Conservation (phyloP, 1,140 invertebrate species). For the Ostrea denselamellosa region DNA sequence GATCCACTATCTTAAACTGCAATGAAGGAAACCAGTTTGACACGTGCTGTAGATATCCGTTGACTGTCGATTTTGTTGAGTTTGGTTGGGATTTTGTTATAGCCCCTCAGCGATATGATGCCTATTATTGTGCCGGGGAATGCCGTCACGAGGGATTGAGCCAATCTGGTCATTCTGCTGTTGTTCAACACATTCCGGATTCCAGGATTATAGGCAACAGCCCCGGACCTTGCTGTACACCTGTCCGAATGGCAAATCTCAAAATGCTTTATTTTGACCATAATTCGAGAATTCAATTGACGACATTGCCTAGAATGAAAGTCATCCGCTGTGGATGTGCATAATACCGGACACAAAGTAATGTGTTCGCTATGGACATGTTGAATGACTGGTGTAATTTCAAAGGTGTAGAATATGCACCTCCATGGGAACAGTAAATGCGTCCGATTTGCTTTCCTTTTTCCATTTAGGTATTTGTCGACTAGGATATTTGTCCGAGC, state of each 20-base stretch:
- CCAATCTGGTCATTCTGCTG: slow-evolving; percentile 28
- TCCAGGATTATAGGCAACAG: not conserved
- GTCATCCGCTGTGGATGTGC: slow-evolving; percentile 55
- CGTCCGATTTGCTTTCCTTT: not conserved
- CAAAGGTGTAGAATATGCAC: not conserved
- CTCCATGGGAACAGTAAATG: not conserved
- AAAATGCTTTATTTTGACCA: slow-evolving; percentile 56
- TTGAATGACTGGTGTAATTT: not conserved
- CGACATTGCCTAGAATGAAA: slow-evolving; percentile 54
- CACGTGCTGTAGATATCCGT: slow-evolving; percentile 53
- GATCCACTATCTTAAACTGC: slow-evolving; percentile 38
- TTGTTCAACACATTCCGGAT: slow-evolving; percentile 36
- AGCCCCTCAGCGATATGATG: slow-evolving; percentile 49
- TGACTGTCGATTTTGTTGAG: slow-evolving; percentile 53
- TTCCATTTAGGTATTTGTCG: not conserved
- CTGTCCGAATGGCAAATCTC: slow-evolving; percentile 46
- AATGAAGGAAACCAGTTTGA: slow-evolving; percentile 29
- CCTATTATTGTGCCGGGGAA: slow-evolving; percentile 56
- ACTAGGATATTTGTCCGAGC: slow-evolving; percentile 8
- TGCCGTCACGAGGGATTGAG: slow-evolving; percentile 50
- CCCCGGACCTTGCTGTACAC: slow-evolving; percentile 51
- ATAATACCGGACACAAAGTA: not conserved
- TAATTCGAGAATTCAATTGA: slow-evolving; percentile 47
- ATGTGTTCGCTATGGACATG: too few relatives aligned
- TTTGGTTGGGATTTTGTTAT: slow-evolving; percentile 59